Evolutionary conservation across 1,140 invertebrate species (phyloP).

Genomic region (Heliconius melpomene): DNA sequence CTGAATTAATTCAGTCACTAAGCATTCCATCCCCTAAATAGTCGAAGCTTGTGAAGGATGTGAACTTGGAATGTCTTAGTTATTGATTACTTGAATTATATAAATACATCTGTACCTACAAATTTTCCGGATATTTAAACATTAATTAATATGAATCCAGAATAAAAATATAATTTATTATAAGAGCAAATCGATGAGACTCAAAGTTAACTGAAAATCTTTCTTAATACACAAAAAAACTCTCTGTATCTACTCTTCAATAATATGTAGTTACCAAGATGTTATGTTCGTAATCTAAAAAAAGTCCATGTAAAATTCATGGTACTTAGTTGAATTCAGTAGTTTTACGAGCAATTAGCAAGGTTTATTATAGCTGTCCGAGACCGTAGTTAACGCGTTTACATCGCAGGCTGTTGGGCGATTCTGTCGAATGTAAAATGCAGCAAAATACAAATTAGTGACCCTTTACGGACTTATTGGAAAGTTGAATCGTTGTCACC

Average conservation of each 20-base stretch:
- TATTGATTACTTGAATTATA: slow-evolving; percentile 3
- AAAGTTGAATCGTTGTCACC: no score
- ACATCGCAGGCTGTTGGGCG: neutral
- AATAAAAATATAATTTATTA: neutral
- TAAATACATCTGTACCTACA: neutral
- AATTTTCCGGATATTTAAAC: no score
- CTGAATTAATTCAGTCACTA: neutral
- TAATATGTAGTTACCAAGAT: no score
- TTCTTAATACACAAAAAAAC: neutral
- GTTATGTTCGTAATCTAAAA: neutral
- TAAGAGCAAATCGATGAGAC: neutral
- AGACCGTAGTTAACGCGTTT: slow-evolving; percentile 21
- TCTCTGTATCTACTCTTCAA: no score
- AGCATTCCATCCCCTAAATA: neutral
- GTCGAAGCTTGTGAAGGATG: neutral
- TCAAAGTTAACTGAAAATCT: neutral
- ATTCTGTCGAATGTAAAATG: neutral
- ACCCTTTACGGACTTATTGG: no score
- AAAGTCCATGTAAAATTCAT: neutral
- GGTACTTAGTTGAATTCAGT: slow-evolving; percentile 18
- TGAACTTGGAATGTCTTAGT: slow-evolving; percentile 6
- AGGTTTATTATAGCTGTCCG: slow-evolving; percentile 39
- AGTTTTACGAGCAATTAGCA: slow-evolving; percentile 48
- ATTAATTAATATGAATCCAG: no score
- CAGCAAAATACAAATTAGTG: neutral